A percentile compares a stretch with the other conserved stretches of the same genome.
phyloP scores from a whole-genome alignment of 1,140 invertebrate genomes.

The Hesperophylax magnus region DNA sequence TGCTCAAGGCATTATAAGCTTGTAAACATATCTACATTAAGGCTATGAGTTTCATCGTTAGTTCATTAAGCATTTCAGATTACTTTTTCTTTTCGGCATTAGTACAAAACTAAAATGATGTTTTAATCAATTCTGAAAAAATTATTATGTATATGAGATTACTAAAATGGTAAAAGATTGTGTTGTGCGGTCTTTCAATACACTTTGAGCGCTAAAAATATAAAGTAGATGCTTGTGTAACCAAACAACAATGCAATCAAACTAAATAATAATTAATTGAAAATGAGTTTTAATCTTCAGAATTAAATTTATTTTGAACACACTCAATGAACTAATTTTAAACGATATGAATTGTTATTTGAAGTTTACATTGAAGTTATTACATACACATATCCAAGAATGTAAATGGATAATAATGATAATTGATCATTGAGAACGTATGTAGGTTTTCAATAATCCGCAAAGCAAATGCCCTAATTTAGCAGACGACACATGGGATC shows the following conservation, averaged over 20 bases:
- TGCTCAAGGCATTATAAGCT: conserved; percentile 51
- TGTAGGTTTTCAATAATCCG: not conserved
- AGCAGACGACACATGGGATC: conserved; percentile 14
- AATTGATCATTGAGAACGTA: not conserved
- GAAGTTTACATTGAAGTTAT: too few species aligned
- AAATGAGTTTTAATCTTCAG: too few species aligned
- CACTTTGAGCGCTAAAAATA: conserved; percentile 23
- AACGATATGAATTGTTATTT: not conserved
- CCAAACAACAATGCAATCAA: not conserved
- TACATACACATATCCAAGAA: too few species aligned
- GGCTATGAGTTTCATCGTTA: conserved; percentile 53
- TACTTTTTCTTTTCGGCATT: too few species aligned
- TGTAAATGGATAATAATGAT: too few species aligned
- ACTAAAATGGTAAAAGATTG: not conserved
- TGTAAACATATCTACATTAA: conserved; percentile 56
- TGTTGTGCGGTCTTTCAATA: not conserved
- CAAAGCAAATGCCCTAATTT: conserved; percentile 8
- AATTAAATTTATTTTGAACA: not conserved
- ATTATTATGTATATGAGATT: too few species aligned
- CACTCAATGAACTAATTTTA: conserved; percentile 11
- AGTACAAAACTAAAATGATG: too few species aligned
- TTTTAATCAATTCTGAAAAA: too few species aligned
- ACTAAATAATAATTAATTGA: not conserved
- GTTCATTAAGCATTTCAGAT: conserved; percentile 51
- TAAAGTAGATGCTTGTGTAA: conserved; percentile 4